These are phyloP conservation scores for Montipora sp. DNA, from an alignment of 64 coral and sea anemone species.

Conservation along the genomic window DNA sequence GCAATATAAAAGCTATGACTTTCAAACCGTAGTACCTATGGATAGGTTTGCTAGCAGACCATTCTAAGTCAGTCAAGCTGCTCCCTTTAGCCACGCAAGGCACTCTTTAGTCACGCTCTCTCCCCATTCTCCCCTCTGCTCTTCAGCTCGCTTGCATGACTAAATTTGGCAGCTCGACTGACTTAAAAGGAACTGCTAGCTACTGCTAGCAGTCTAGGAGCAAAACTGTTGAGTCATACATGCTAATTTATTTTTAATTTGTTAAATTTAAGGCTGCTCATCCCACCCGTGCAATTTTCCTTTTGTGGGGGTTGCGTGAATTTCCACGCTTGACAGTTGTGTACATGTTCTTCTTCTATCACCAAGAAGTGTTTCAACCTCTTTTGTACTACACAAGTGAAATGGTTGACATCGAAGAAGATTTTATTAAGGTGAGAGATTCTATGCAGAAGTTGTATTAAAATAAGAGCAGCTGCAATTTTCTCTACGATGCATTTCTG, in stretches of 20 bases:
- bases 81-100: too few species aligned
- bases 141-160: too few species aligned
- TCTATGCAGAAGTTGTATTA: neutral
- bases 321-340: constrained; percentile 78
- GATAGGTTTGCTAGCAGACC: too few species aligned
- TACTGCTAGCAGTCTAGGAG: neutral
- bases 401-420: constrained; percentile 21
- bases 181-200: neutral
- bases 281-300: constrained; percentile 63
- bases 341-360: constrained; percentile 63
- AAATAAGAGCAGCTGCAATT: too few species aligned
- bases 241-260: neutral
- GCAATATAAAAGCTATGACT: too few species aligned
- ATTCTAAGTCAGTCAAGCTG: too few species aligned
- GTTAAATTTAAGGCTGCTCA: constrained; percentile 56
- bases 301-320: constrained; percentile 90
- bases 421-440: constrained; percentile 15
- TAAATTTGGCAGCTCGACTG: too few species aligned
- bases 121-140: too few species aligned
- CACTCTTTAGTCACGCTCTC: too few species aligned
- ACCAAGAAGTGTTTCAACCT: constrained; percentile 80
- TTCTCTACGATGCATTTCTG: too few species aligned
- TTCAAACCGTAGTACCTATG: too few species aligned
- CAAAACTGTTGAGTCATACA: neutral
- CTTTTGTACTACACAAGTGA: constrained; percentile 73